These are phyloP conservation scores for Amblyopsis hoosieri DNA, from an alignment of 2,797 vertebrate genomes.

Conservation along the genomic window DNA sequence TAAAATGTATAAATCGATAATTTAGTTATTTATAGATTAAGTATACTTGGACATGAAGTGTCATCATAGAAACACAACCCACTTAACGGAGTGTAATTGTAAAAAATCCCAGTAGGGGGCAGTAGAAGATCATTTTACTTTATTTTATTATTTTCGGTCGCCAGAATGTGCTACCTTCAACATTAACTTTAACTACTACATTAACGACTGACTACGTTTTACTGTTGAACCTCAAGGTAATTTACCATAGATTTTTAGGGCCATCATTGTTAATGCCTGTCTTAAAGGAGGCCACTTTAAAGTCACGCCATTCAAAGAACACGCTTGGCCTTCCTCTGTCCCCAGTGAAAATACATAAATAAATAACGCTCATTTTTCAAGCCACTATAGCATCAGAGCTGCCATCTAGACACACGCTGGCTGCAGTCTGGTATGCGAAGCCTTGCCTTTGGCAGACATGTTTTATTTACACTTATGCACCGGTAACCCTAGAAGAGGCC, in stretches of 20 bases:
- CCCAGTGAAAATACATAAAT: conserved; percentile 19
- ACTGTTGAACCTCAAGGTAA: neutral
- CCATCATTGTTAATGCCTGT: conserved; percentile 35
- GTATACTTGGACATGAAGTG: neutral
- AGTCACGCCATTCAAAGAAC: conserved; percentile 22
- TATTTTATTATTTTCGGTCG: neutral
- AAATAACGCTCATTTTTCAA: neutral
- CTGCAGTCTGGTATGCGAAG: conserved; percentile 68
- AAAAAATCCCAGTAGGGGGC: conserved; percentile 57
- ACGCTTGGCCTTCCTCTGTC: conserved; percentile 31
- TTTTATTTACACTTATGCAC: conserved; percentile 41
- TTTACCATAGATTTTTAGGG: conserved; percentile 1
- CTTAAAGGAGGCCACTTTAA: conserved; percentile 34
- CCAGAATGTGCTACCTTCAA: neutral
- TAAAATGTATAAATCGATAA: neutral
- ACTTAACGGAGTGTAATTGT: neutral
- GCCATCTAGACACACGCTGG: conserved; percentile 36
- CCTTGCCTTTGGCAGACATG: conserved; percentile 34
- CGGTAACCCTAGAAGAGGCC: conserved; percentile 46
- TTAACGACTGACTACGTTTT: neutral
- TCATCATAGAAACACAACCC: too few species aligned
- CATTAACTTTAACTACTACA: neutral
- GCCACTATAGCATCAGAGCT: conserved; percentile 21
- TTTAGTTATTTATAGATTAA: neutral
- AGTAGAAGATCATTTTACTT: conserved; percentile 25